phyloP scores from a whole-genome alignment of 2,888 invertebrate species.

The Lissocephala sabroskyi region DNA sequence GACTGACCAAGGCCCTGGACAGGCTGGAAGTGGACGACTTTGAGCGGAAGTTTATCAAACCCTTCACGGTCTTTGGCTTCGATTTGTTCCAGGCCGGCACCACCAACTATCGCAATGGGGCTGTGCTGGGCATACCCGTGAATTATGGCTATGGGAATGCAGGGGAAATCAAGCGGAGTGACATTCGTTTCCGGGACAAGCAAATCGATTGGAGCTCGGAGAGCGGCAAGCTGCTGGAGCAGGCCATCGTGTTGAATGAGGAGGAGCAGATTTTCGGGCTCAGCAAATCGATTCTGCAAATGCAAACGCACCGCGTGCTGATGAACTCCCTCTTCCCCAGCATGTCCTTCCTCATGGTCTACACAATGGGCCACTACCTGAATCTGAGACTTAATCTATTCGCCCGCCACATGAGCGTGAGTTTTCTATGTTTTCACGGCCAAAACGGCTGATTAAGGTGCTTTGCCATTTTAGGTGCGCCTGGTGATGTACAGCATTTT shows the following conservation, averaged over 20 bases:
- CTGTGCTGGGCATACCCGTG: constrained; percentile 81
- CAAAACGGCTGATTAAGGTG: too few relatives aligned
- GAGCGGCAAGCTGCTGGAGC: constrained; percentile 76
- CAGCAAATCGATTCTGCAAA: constrained; percentile 81
- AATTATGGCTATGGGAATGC: constrained; percentile 78
- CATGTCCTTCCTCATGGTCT: constrained; percentile 73
- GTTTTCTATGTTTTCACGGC: constrained; percentile 18
- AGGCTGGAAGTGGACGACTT: constrained; percentile 75
- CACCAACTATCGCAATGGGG: constrained; percentile 76
- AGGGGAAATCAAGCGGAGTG: constrained; percentile 75
- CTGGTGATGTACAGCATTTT: constrained; percentile 75
- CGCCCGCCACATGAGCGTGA: constrained; percentile 73
- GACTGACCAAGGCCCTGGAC: constrained; percentile 76
- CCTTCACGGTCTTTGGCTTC: constrained; percentile 83
- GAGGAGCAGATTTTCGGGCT: constrained; percentile 87
- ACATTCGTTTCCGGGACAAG: constrained; percentile 77
- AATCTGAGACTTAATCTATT: constrained; percentile 76
- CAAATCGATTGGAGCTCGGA: constrained; percentile 79
- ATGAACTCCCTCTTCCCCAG: constrained; percentile 76
- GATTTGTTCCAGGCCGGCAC: constrained; percentile 81
- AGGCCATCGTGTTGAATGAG: constrained; percentile 82
- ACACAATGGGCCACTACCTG: constrained; percentile 74
- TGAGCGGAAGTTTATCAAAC: constrained; percentile 74
- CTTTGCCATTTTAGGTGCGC: too few relatives aligned
- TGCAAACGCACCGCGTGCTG: constrained; percentile 76